Base-by-base conservation (phyloP, 2,888 invertebrate species). In the Tribolium freemani region DNA sequence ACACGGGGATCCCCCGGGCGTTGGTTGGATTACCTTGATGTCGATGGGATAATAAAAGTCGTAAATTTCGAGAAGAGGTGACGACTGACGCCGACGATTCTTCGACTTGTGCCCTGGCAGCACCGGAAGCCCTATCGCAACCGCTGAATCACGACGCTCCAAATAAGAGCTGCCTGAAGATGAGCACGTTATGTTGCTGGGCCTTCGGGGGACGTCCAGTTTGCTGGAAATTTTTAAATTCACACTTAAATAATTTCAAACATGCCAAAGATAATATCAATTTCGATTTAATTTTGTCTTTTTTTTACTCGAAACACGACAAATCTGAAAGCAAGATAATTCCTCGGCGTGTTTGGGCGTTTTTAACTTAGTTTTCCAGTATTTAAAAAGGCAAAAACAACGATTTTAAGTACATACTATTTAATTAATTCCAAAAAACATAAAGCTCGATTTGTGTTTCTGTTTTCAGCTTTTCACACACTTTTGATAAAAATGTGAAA, bases 91-190 rank as follows among this genome's bases (percentile, higher is more conserved):
- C 81, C 87, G 79, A 74, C 84, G 81, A 78, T 81, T 76, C 82
- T 85, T 84, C 3, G 85, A 81, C 83, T 83, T 85, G 80, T 86
- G 87, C 77, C 88, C 86, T 57, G 89, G 88, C 66, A 88, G 84
- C 77, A 93, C 91, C 67, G 92, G 90, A 84, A 93, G 88, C 72
- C 94, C 93, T 46, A 82, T 75, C 9, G 80, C 79, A 75, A 94
- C 92, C 46, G 94, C 93, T 13, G 94, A 94, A 76, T 93, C 94
- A 60, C 95, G 90, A 60, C 94, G 90, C 85, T 95, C 95, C 83
- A 95, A 88, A 83, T 94, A 95, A 70, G 94, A 94, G 84, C 94
- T 94, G 71, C 93, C 94, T 44, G 94, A 94, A 83, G 94, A 94
- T 79, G 94, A 95, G 86, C 94, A 94, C 30, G 95, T 95, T 81